Base-by-base conservation (phyloP, 2,888 invertebrate genomes). In the Taphrorychus bicolor region DNA sequence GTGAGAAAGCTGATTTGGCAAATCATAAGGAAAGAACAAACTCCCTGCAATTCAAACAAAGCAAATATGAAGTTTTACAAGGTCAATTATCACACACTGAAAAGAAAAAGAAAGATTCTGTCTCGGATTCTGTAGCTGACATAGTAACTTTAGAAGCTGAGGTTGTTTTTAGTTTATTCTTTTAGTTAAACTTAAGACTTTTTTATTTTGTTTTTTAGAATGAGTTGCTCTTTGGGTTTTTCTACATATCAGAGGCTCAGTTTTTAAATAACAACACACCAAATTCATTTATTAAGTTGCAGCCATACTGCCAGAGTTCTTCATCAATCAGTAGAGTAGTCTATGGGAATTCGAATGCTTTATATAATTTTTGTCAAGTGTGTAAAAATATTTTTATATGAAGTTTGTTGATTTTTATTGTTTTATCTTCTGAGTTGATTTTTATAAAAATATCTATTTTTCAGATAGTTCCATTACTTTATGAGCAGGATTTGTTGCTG, bases 401-500 rank as follows among this genome's bases (percentile, higher is more conserved):
- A 32, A 32, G n/a, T n/a, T n/a, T n/a, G n/a, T n/a, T n/a, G n/a
- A n/a, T n/a, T n/a, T n/a, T n/a, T n/a, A n/a, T n/a, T n/a, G n/a
- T n/a, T n/a, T n/a, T n/a, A n/a, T 2, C 3, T 32, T 32, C 11
- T 32, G 32, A 7, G 11, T 32, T 32, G 32, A 1, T 32, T 32
- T 32, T 32, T 3, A 32, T 32, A 1, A 32, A 1, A 32, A 32
- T 32, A 11, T 32, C 3, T 32, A 11, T 21, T 17, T 51, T 51
- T 11, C 76, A 87, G 85, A 78, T 84, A 69, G 84, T 88, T 72
- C 85, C 88, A 11, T 79, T 88, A 48, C 79, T 87, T 57, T 84
- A 85, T 69, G 85, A 86, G 49, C 81, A 83, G 19, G 82, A 83
- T 45, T 84, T 89, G 73, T 75, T 88, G 41, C 81, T 84, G 58